A percentile compares a stretch with the other conserved stretches of the same genome.
Conservation (phyloP, 2,888 invertebrate genomes). For the Orthosia gothica region DNA sequence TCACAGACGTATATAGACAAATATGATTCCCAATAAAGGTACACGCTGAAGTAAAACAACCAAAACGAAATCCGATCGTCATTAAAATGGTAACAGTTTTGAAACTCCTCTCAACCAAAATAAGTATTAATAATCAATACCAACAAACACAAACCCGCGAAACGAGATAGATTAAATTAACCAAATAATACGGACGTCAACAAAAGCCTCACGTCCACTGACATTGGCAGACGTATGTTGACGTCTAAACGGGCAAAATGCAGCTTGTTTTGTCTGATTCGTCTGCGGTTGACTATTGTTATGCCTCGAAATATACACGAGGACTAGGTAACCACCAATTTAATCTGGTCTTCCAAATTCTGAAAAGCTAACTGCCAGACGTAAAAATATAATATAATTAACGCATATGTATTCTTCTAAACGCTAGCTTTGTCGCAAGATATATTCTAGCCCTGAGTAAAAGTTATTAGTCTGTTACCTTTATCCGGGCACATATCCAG, state of each 20-base stretch:
- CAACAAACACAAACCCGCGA: background rate
- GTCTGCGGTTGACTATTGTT: constrained; percentile 66
- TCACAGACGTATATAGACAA: no score
- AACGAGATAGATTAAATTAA: constrained; percentile 22
- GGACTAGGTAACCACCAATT: constrained; percentile 46
- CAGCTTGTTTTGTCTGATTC: constrained; percentile 66
- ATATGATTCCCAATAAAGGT: background rate
- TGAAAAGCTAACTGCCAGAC: no score
- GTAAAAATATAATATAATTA: no score
- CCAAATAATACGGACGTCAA: constrained; percentile 14
- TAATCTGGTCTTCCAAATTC: constrained; percentile 26
- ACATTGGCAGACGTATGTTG: background rate
- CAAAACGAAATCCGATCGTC: background rate
- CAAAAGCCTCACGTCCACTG: constrained; percentile 10
- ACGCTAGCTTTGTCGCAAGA: no score
- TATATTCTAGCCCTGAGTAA: no score
- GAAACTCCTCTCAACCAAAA: background rate
- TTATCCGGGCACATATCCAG: no score
- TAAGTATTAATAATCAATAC: background rate
- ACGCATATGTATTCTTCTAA: no score
- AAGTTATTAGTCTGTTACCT: no score
- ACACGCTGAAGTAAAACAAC: background rate
- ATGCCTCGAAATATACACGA: constrained; percentile 28
- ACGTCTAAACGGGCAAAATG: constrained; percentile 50
- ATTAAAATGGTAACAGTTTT: background rate